phyloP scores from a whole-genome alignment of 2,888 invertebrate genomes.

The Drosophila buzzatii region DNA sequence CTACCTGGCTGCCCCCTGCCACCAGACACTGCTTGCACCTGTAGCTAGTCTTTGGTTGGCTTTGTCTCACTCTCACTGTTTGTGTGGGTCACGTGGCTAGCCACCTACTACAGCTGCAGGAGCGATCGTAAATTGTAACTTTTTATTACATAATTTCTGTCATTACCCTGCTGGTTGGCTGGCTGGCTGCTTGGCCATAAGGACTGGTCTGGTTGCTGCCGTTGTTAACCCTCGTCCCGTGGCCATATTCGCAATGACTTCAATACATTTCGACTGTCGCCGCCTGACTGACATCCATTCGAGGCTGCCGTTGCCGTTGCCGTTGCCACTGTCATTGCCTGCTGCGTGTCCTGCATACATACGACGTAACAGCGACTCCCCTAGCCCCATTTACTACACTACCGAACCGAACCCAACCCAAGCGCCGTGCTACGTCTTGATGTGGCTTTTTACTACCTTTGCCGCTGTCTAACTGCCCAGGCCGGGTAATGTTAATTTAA shows the following conservation, averaged over 20 bases:
- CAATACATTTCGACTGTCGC: slow-evolving; percentile 79
- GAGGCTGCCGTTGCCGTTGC: slow-evolving; percentile 1
- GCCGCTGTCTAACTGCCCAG: slow-evolving; percentile 42
- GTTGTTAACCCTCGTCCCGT: slow-evolving; percentile 65
- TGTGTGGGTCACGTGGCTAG: slow-evolving; percentile 66
- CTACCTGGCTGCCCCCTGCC: background rate
- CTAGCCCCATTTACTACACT: background rate
- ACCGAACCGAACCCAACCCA: background rate
- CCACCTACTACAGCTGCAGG: slow-evolving; percentile 27
- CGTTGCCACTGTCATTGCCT: slow-evolving; percentile 53
- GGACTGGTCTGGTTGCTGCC: slow-evolving; percentile 50
- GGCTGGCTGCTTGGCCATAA: slow-evolving; percentile 36
- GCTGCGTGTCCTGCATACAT: slow-evolving; percentile 74
- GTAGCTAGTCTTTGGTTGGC: slow-evolving; percentile 48
- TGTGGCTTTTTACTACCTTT: slow-evolving; percentile 61
- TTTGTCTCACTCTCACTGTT: slow-evolving; percentile 10
- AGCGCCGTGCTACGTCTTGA: slow-evolving; percentile 27
- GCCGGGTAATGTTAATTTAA: slow-evolving; percentile 73
- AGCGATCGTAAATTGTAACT: slow-evolving; percentile 82
- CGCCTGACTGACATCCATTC: slow-evolving; percentile 59
- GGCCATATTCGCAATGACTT: slow-evolving; percentile 79
- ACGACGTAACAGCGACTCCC: slow-evolving; percentile 35
- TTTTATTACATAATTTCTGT: slow-evolving; percentile 84
- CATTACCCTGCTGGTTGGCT: slow-evolving; percentile 72
- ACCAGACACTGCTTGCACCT: slow-evolving; percentile 42